phyloP scores from a whole-genome alignment of 2,888 invertebrate species.

The Acronicta leporina region DNA sequence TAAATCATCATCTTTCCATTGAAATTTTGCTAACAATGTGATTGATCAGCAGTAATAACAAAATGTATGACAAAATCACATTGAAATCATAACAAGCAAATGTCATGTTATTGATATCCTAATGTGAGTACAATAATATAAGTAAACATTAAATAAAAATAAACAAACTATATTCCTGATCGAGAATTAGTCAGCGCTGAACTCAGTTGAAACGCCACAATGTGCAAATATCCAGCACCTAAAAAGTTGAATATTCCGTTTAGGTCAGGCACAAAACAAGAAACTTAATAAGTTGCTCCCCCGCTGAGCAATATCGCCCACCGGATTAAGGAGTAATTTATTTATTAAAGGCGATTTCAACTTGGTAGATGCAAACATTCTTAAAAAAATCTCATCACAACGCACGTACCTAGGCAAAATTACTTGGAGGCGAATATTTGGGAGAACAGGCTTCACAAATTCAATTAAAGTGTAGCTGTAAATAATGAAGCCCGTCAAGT shows the following conservation, averaged over 20 bases:
- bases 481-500: slow-evolving; percentile 59
- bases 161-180: slow-evolving; percentile 6
- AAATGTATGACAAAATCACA: too few relatives aligned
- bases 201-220: slow-evolving; percentile 19
- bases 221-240: slow-evolving; percentile 44
- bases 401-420: slow-evolving; percentile 23
- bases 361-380: slow-evolving; percentile 35
- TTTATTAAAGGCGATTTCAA: slow-evolving; percentile 55
- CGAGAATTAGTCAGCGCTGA: background rate
- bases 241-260: slow-evolving; percentile 58
- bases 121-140: slow-evolving; percentile 12
- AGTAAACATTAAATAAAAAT: background rate
- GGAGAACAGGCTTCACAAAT: slow-evolving; percentile 42
- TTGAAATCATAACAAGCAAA: slow-evolving; percentile 21
- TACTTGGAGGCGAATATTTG: slow-evolving; percentile 18
- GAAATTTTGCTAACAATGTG: slow-evolving; percentile 8
- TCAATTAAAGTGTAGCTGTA: slow-evolving; percentile 59
- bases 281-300: slow-evolving; percentile 67
- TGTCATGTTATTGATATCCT: slow-evolving; percentile 11
- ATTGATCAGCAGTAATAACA: slow-evolving; percentile 14
- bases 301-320: slow-evolving; percentile 68
- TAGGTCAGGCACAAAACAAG: slow-evolving; percentile 63
- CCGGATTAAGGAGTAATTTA: slow-evolving; percentile 60
- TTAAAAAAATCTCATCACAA: slow-evolving; percentile 29
- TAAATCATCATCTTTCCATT: background rate